Percentiles rank a stretch among this genome's conserved stretches.
These are phyloP conservation scores for Pipra filicauda DNA, from an alignment of 2,113 vertebrate species.

Conservation along the genomic window DNA sequence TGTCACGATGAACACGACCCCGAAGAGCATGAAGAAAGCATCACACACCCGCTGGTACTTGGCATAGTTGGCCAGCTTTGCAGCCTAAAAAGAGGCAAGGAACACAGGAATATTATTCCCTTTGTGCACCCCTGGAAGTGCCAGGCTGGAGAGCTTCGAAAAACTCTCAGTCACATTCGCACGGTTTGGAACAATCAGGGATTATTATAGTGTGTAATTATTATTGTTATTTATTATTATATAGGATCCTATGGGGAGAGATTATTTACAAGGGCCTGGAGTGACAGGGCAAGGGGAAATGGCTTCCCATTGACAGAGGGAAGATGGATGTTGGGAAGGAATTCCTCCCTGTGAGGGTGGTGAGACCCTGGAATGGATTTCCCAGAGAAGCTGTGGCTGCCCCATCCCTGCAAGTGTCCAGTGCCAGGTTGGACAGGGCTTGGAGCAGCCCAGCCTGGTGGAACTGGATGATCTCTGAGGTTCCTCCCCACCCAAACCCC, in stretches of 20 bases:
- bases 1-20: conserved; percentile 86
- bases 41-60: conserved; percentile 93
- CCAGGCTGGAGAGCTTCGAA: background rate
- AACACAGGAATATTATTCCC: background rate
- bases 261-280: background rate
- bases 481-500: background rate
- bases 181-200: background rate
- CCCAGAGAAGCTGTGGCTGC: background rate
- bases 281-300: background rate
- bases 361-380: background rate
- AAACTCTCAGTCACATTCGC: background rate
- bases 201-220: background rate
- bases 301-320: background rate
- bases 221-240: background rate
- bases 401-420: background rate
- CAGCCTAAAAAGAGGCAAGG: conserved; percentile 77
- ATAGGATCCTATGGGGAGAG: background rate
- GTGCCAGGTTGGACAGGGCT: background rate
- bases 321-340: background rate
- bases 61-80: conserved; percentile 95
- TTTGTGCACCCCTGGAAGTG: background rate
- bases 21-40: conserved; percentile 88
- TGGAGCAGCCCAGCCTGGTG: background rate
- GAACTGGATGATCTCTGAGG: background rate
- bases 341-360: background rate